Conservation (phyloP, 2,888 invertebrate species). For the Eupithecia centaureata region DNA sequence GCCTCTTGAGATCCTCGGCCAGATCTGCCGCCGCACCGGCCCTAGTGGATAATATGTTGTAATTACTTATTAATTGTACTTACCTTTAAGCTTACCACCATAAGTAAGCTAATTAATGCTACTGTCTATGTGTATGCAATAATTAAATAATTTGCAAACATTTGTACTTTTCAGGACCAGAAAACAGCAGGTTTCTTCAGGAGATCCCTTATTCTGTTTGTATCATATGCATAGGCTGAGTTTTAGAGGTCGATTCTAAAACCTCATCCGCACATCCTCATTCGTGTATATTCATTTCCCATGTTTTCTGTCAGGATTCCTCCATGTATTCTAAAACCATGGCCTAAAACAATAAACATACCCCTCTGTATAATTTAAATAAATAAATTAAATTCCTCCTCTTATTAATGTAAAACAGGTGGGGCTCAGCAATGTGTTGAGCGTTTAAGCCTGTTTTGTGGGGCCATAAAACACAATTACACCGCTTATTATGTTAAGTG, state of each 20-base stretch:
- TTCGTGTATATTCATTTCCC: background rate
- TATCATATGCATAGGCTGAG: background rate
- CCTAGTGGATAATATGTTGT: too few relatives aligned
- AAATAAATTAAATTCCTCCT: slow-evolving; percentile 49
- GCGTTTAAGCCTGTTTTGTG: slow-evolving; percentile 29
- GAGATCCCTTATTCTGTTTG: background rate
- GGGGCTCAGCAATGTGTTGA: slow-evolving; percentile 40
- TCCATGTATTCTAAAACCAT: slow-evolving; percentile 9
- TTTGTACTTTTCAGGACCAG: too few relatives aligned
- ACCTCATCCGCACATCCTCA: background rate
- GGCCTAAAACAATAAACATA: slow-evolving; percentile 40
- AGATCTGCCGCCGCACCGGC: too few relatives aligned
- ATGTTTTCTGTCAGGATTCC: background rate
- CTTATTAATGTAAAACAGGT: slow-evolving; percentile 53
- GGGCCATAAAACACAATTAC: slow-evolving; percentile 32
- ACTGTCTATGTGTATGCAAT: too few relatives aligned
- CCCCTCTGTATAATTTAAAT: slow-evolving; percentile 47
- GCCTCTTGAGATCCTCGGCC: too few relatives aligned
- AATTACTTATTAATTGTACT: too few relatives aligned
- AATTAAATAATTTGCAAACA: too few relatives aligned
- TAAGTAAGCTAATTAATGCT: too few relatives aligned
- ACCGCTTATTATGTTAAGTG: slow-evolving; percentile 30
- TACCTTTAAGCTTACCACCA: too few relatives aligned
- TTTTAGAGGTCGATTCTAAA: background rate
- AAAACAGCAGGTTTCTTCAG: too few relatives aligned